Base-by-base conservation (phyloP, 2,113 vertebrate genomes). In the Motacilla alba region DNA sequence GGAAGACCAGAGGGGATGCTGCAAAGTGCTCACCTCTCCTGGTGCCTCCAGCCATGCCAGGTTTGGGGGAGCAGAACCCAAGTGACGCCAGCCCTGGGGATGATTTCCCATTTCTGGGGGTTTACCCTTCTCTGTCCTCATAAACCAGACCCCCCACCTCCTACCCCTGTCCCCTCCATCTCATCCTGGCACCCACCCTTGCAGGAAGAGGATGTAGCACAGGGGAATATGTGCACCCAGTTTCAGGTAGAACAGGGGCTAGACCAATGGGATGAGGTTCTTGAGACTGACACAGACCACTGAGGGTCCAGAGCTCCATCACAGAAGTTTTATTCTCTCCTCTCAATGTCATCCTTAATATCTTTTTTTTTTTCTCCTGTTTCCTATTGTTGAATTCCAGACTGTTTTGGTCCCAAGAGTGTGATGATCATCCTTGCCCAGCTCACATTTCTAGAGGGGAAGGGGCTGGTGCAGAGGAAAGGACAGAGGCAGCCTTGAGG, bases 251-350 rank as follows among this genome's bases (percentile, higher is more conserved):
- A 88, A 35, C 23, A 0, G 2, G 39, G 31, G 21, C 67, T 64
- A 52, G 16, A 83, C 13, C 55, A 43, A 4, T 23, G 47, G 47
- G 19, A 59, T 1, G 9, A 80, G 26, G 15, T 26, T 27, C 9
- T 13, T 77, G 35, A 31, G n/a, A 15, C 15, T 60, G 49, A 47
- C 8, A 35, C 23, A 81, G 73, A 63, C 13, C 0, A 1, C 23
- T 46, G 55, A 0, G 2, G 20, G 33, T 47, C 52, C 50, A 26
- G 15, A 12, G 18, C 41, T 58, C 43, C 0, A 0, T 27, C 7
- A 1, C 43, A n/a, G 73, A 28, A 13, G 6, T 28, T 79, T 69
- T 73, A 50, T 37, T 4, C 11, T 11, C 10, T 64, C 15, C 18
- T 59, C 41, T 39, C 31, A 22, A 9, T 50, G 52, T 59, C 15